phyloP scores from a whole-genome alignment of 30 jellyfish, hydroid and myxozoan species.

The Aurelia sp. region DNA sequence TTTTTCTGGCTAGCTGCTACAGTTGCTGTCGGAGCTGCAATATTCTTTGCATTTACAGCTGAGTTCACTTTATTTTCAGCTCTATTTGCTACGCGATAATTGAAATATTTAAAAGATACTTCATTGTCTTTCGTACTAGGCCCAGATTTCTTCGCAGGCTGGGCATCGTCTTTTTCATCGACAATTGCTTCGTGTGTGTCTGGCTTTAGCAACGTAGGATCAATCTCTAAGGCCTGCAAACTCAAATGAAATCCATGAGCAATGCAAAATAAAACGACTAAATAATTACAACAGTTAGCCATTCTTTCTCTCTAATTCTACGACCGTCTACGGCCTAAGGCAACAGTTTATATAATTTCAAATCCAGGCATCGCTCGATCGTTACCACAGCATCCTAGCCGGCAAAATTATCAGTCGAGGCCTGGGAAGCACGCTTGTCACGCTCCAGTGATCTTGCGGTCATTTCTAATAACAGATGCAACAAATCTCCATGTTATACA shows the following conservation, averaged over 20 bases:
- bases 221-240: slow-evolving; percentile 4
- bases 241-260: neutral
- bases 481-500: neutral
- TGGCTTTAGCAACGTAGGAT: slow-evolving; percentile 58
- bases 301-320: no score
- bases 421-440: slow-evolving; percentile 68
- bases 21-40: neutral
- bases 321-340: no score
- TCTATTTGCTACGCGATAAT: slow-evolving; percentile 49
- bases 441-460: slow-evolving; percentile 67
- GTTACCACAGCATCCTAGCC: neutral
- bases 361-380: neutral
- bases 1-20: neutral
- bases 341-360: no score
- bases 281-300: neutral
- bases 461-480: slow-evolving; percentile 57
- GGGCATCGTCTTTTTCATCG: slow-evolving; percentile 56
- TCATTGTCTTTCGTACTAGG: slow-evolving; percentile 9
- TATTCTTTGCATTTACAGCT: neutral
- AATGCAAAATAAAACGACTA: neutral
- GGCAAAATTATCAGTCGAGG: slow-evolving; percentile 1
- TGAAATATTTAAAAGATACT: slow-evolving; percentile 3
- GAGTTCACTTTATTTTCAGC: neutral
- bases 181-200: slow-evolving; percentile 52
- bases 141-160: slow-evolving; percentile 34